Conservation (phyloP, 2,113 vertebrate species). For the Catharus bicknelli region DNA sequence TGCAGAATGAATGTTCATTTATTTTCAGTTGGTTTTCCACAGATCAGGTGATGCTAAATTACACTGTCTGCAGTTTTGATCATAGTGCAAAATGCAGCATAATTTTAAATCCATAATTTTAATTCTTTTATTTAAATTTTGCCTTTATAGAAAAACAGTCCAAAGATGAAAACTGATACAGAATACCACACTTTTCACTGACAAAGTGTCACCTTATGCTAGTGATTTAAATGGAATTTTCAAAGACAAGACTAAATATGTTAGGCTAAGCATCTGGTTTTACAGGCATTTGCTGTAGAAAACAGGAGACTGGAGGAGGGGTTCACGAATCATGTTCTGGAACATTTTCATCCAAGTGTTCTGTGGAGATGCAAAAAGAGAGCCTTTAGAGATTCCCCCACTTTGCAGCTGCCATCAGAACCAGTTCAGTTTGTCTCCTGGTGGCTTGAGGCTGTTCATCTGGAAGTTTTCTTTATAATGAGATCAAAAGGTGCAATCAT, state of each 20-base stretch:
- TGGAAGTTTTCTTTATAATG: not conserved
- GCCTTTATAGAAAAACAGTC: not conserved
- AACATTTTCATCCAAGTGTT: not conserved
- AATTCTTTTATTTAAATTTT: not conserved
- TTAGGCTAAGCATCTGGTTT: not conserved
- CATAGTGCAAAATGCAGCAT: not conserved
- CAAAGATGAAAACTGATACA: not conserved
- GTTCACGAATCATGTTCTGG: not conserved
- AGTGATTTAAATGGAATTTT: not conserved
- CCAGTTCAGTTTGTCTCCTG: not conserved
- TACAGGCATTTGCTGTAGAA: not conserved
- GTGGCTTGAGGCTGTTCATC: not conserved
- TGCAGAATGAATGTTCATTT: conserved; percentile 32
- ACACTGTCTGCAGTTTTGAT: not conserved
- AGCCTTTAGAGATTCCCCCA: not conserved
- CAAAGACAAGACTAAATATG: not conserved
- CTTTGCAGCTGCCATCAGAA: not conserved
- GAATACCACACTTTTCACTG: not conserved
- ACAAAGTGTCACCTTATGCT: not conserved
- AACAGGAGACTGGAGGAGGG: not conserved
- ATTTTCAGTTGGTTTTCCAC: conserved; percentile 15
- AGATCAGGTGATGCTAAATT: conserved; percentile 36
- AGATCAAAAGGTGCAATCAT: not conserved
- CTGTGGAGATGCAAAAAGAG: not conserved
- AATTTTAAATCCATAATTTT: not conserved